Base-by-base conservation (phyloP, 2,888 invertebrate species). In the Drosophila nigricruria region DNA sequence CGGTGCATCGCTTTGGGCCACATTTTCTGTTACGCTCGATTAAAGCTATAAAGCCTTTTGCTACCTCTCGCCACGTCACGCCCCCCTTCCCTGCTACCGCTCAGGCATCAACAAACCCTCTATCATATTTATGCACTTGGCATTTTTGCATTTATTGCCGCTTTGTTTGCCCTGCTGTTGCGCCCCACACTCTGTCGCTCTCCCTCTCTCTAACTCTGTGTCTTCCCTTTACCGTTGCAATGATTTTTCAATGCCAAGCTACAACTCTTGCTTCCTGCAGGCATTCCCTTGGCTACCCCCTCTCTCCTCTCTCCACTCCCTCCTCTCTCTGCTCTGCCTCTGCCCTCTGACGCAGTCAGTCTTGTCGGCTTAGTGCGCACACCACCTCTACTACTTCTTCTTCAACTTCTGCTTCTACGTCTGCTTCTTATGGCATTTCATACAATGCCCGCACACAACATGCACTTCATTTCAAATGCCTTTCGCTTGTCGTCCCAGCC, bases 401-500 rank as follows among this genome's bases (percentile, higher is more conserved):
- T 14, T 6, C 27, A 30, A 5, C 52, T 36, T 23, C 12, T 27
- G 49, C 56, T 16, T 12, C 66, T 16, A 14, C 49, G 14, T 12
- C 25, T 45, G 34, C 57, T 45, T 43, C 47, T 36, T 47, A 43
- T 47, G 58, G 45, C 58, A 58, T 45, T 58, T 36, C 47, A 38
- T 18, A 76, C 83, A 78, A 85, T 74, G 58, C 70, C 61, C 42
- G 58, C 59, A 72, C 59, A 72, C 59, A 73, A 70, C 88, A 85
- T 87, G 87, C 87, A 83, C 84, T 85, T 88, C 84, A 86, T 85
- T 88, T 72, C 68, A 65, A 86, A 88, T 88, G 89, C 67, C 71
- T 82, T 77, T 77, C 73, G 73, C 68, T 72, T 56, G 50, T 40
- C n/a, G 18, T 10, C 40, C n/a, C n/a, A n/a, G n/a, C n/a, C 14